Conservation (phyloP, 2,888 invertebrate genomes). For the Athalia circularis region DNA sequence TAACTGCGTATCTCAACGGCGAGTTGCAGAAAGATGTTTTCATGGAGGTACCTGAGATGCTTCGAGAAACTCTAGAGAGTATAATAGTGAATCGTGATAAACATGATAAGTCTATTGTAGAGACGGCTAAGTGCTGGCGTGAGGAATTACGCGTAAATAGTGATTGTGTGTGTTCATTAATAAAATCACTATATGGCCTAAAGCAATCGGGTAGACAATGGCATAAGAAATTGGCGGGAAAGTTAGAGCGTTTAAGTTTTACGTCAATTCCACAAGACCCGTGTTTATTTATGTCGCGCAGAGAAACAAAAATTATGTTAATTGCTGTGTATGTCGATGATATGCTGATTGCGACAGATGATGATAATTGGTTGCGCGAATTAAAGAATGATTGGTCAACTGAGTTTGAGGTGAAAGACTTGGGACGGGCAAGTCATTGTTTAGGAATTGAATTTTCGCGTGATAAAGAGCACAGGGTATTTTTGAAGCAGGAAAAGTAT, state of each 20-base stretch:
- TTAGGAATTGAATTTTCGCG: conserved; percentile 47
- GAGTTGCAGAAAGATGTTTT: conserved; percentile 37
- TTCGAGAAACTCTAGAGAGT: conserved; percentile 36
- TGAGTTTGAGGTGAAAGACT: conserved; percentile 46
- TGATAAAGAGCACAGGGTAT: conserved; percentile 23
- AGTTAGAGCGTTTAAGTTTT: conserved; percentile 34
- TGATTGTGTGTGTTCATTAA: conserved; percentile 29
- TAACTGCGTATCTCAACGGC: conserved; percentile 51
- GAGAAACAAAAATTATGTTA: conserved; percentile 29
- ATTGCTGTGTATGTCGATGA: conserved; percentile 41
- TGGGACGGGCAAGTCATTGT: conserved; percentile 39
- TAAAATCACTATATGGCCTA: conserved; percentile 39
- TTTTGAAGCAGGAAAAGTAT: conserved; percentile 3
- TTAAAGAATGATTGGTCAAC: conserved; percentile 35
- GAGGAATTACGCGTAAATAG: not conserved
- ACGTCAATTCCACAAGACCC: conserved; percentile 26
- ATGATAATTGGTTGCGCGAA: conserved; percentile 30
- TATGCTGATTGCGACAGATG: conserved; percentile 17
- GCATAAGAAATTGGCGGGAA: conserved; percentile 16
- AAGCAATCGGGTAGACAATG: conserved; percentile 42
- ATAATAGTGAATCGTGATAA: not conserved
- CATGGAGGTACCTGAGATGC: conserved; percentile 24
- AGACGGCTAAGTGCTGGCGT: conserved; percentile 41
- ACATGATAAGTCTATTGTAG: not conserved
- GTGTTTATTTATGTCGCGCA: conserved; percentile 41